A percentile compares a stretch with the other conserved stretches of the same genome.
Evolutionary conservation across 2,888 invertebrate genomes (phyloP).

Genomic region (Euzophera pinguis): DNA sequence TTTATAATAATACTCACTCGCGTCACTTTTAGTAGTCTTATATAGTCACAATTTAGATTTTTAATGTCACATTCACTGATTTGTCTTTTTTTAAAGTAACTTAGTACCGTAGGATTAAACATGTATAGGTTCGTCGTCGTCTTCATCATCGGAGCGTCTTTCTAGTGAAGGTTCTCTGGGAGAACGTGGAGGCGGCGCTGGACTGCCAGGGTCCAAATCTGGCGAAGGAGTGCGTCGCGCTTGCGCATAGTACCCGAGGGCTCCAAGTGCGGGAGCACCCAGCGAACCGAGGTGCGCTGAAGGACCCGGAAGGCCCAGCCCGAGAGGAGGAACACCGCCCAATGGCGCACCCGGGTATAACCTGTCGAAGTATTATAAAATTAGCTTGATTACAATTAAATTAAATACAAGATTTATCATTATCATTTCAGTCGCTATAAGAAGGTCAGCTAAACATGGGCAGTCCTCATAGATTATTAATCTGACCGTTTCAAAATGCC

Average conservation of each 20-base stretch:
- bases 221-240: conserved; percentile 70
- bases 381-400: too few species aligned
- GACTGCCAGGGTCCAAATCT: conserved; percentile 81
- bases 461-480: too few species aligned
- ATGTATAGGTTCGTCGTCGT: conserved; percentile 83
- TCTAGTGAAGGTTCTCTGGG: conserved; percentile 61
- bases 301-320: conserved; percentile 83
- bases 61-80: conserved; percentile 13
- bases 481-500: too few species aligned
- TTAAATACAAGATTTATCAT: too few species aligned
- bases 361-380: conserved; percentile 42
- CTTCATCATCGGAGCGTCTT: conserved; percentile 72
- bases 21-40: not conserved
- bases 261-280: conserved; percentile 84
- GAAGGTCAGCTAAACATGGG: too few species aligned
- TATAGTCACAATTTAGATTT: conserved; percentile 18
- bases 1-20: conserved; percentile 6
- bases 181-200: conserved; percentile 72
- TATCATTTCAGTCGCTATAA: too few species aligned
- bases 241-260: conserved; percentile 75
- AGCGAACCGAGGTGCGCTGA: conserved; percentile 83
- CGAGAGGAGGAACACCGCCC: conserved; percentile 74
- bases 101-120: conserved; percentile 57
- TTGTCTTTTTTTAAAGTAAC: not conserved
- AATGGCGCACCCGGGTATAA: conserved; percentile 81